Base-by-base conservation (phyloP, 2,797 vertebrate genomes). In the Graptemys geographica region DNA sequence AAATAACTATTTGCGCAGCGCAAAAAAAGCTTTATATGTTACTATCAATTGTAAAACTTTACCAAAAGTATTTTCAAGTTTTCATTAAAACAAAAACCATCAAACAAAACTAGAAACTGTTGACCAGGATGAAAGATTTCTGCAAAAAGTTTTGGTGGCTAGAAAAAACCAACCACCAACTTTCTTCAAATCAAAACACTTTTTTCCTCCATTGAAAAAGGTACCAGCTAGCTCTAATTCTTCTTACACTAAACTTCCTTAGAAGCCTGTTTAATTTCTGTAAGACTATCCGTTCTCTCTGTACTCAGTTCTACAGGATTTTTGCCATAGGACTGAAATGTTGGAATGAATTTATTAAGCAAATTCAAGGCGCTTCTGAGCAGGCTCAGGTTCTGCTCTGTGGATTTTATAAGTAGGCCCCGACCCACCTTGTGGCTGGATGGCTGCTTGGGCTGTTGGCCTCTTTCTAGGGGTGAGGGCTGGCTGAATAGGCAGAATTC, bases 401-500 rank as follows among this genome's bases (percentile, higher is more conserved):
- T 0, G 21, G 76, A 27, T 51, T 37, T 44, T 16, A 16, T 47
- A 4, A 27, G 44, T 21, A 7, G 74, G 65, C 37, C 2, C 1
- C 0, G 0, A 0, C 5, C 0, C 98, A 99, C 99, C 98, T 96
- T 99, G 98, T 0, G 97, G 97, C 96, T 98, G 99, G 8, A 98
- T 51, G 95, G 98, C 98, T 72, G 98, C 94, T 76, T 98, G 98
- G 79, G 98, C 98, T 0, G 93, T 99, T 90, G 99, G 98, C 96
- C 99, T 99, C 98, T 99, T 99, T 49, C 99, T 98, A 33, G 99
- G 99, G 0, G 99, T 99, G 90, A 99, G 98, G 81, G 99, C 99
- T 52, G 99, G 99, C 96, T 99, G 99, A 90, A 99, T 99, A 84
- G 99, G 99, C 93, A 99, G 98, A 91, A 99, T 99, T 86, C 99